These are phyloP conservation scores for Anadara kagoshimensis DNA, from an alignment of 1,140 invertebrate species.

Conservation along the genomic window DNA sequence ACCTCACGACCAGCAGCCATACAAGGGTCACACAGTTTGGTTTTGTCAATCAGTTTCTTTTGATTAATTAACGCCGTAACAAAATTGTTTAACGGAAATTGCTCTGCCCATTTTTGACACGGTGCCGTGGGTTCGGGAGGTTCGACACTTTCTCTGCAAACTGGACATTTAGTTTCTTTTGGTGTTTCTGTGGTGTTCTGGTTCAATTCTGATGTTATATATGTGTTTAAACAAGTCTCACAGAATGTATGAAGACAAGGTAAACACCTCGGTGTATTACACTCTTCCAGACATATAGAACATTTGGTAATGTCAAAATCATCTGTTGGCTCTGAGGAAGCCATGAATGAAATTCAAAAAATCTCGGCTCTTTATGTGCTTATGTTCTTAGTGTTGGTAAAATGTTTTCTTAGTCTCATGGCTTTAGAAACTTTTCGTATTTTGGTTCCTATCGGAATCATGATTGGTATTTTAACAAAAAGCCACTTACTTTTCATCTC, in stretches of 20 bases:
- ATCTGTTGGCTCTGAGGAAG: too few relatives aligned
- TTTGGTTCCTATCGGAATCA: too few relatives aligned
- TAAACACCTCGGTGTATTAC: constrained; percentile 4
- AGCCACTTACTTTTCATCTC: too few relatives aligned
- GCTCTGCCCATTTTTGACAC: neutral
- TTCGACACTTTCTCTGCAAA: neutral
- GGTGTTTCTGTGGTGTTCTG: neutral
- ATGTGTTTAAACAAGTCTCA: constrained; percentile 8
- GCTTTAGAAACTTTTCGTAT: too few relatives aligned
- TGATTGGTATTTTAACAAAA: too few relatives aligned
- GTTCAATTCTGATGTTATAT: constrained; percentile 1
- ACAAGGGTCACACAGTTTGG: neutral
- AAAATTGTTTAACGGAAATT: neutral
- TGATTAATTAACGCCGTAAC: neutral
- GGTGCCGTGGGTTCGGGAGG: neutral
- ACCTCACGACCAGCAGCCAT: neutral
- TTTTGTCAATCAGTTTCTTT: neutral
- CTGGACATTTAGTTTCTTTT: neutral
- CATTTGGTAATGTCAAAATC: neutral
- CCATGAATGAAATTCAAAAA: too few relatives aligned
- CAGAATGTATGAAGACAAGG: constrained; percentile 19
- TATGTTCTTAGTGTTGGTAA: too few relatives aligned
- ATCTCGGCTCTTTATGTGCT: too few relatives aligned
- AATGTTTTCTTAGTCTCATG: too few relatives aligned
- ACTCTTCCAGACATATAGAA: constrained; percentile 5